Evolutionary conservation across 2,797 vertebrate genomes (phyloP).

Genomic region (Sphaeramia orbicularis): DNA sequence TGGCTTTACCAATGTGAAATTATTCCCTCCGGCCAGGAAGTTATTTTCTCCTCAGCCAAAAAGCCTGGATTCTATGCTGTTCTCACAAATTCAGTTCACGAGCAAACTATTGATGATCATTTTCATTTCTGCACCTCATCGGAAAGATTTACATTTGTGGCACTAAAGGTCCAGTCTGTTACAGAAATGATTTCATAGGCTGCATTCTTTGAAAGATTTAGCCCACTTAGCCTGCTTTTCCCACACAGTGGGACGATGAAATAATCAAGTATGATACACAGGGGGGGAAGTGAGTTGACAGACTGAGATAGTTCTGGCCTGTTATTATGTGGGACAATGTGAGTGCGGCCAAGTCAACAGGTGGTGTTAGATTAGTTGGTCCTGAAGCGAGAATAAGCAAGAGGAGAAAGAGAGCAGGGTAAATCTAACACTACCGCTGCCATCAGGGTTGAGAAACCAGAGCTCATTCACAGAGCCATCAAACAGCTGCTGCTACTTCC

Average conservation of each 20-base stretch:
- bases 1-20: constrained; percentile 62
- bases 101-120: constrained; percentile 15
- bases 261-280: constrained; percentile 58
- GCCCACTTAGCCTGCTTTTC: constrained; percentile 55
- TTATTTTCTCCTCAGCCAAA: neutral
- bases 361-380: constrained; percentile 79
- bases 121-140: constrained; percentile 28
- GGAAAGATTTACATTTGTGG: constrained; percentile 4
- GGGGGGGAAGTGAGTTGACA: constrained; percentile 35
- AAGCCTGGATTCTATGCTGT: constrained; percentile 11
- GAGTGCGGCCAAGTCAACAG: constrained; percentile 77
- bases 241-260: constrained; percentile 49
- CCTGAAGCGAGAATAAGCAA: constrained; percentile 65
- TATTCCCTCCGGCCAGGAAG: constrained; percentile 23
- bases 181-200: constrained; percentile 41
- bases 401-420: constrained; percentile 38
- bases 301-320: constrained; percentile 63
- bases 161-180: constrained; percentile 24
- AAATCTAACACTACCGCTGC: constrained; percentile 51
- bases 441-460: constrained; percentile 54
- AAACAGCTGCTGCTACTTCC: constrained; percentile 71
- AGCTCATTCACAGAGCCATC: constrained; percentile 60
- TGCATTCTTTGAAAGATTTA: constrained; percentile 36
- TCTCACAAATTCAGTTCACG: constrained; percentile 26
- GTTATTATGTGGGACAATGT: constrained; percentile 63